Evolutionary conservation across 2,888 invertebrate species (phyloP), one percentile per base, ranked within the genome.

Genomic region (Neuroscelio doddi): DNA sequence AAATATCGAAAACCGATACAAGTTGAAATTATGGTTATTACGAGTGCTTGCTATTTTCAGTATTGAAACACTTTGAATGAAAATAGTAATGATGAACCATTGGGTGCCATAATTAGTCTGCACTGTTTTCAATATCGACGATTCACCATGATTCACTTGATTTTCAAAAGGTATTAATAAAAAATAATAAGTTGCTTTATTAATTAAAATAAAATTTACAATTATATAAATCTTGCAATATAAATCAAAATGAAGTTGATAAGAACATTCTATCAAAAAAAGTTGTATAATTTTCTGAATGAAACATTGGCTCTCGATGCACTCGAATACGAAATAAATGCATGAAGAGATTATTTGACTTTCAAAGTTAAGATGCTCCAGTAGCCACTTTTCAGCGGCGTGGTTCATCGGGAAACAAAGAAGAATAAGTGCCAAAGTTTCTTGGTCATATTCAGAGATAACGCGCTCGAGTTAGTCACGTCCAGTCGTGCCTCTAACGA

Each of bases 391-490:
- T 47, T 50, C 56, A 36, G 50, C 42, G 47, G 42, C 51, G 27
- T 38, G 63, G 63, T 57, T 44, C 52, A 53, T 53, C 26, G 49
- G 34, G 53, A 64, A 64, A 64, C 64, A 58, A 58, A 64, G 64
- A 58, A 58, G 64, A 58, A 58, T 53, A 53, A 64, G 57, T 58
- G 50, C 44, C 64, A 53, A 58, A 64, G 57, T 64, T 58, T 64
- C 53, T 49, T 47, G 57, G 57, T 58, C 64, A 64, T 58, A 64
- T 64, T 58, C 57, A 21, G 49, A 64, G 64, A 64, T 64, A 64
- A 58, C 64, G 53, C 49, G 63, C 27, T 30, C 50, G 64, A 64
- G 64, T 64, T 57, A 58, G 64, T 64, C 64, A 58, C 64, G 64
- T 64, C 64, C 57, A 53, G 64, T 58, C 64, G 57, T 41, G 64